phyloP scores from a whole-genome alignment of 2,888 invertebrate genomes.

The Limnephilus marmoratus region DNA sequence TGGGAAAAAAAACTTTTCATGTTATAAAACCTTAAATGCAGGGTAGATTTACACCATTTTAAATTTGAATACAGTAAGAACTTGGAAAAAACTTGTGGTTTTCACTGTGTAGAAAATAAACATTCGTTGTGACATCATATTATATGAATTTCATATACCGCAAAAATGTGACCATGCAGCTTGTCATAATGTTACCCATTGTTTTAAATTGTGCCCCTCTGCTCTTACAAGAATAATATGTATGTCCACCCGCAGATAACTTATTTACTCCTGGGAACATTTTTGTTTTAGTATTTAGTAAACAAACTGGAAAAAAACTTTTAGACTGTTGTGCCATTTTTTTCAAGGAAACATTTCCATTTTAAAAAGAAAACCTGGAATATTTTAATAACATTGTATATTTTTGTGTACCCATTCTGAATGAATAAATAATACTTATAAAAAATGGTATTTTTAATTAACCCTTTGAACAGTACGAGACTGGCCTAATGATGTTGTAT shows the following conservation, averaged over 20 bases:
- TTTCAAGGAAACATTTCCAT: conserved; percentile 26
- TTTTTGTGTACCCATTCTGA: conserved; percentile 2
- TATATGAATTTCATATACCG: neutral
- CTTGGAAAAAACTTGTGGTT: neutral
- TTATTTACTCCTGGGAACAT: neutral
- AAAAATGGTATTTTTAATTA: neutral
- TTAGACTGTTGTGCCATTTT: conserved; percentile 10
- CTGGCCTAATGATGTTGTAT: neutral
- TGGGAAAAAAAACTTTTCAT: neutral
- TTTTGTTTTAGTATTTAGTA: neutral
- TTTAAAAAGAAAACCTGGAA: conserved; percentile 27
- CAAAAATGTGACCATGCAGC: neutral
- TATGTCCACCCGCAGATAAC: neutral
- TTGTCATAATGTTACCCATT: neutral
- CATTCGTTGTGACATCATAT: neutral
- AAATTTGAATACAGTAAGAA: neutral
- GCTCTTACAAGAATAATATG: neutral
- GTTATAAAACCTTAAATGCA: neutral
- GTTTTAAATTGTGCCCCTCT: neutral
- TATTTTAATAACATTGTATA: conserved; percentile 9
- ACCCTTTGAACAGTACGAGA: neutral
- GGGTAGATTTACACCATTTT: neutral
- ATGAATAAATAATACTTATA: neutral
- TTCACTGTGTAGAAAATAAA: neutral
- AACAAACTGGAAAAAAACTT: neutral